These are phyloP conservation scores for Erebia aethiops DNA, from an alignment of 2,888 invertebrate genomes.

Conservation along the genomic window DNA sequence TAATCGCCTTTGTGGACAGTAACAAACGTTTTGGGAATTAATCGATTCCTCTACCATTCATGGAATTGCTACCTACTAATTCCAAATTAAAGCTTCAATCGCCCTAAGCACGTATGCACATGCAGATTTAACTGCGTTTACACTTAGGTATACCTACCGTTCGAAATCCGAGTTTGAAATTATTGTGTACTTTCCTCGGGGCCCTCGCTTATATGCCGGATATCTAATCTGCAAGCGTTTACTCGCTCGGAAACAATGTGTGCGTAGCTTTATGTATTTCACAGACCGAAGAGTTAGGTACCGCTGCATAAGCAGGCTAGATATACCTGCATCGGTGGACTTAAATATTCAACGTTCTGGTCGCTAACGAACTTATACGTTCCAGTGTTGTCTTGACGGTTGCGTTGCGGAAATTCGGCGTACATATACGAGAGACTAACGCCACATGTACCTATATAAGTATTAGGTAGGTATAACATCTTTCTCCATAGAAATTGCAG, in stretches of 20 bases:
- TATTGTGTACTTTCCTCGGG: constrained; percentile 48
- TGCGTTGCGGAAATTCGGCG: not conserved
- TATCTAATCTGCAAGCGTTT: constrained; percentile 48
- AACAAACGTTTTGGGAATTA: constrained; percentile 38
- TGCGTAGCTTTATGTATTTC: constrained; percentile 41
- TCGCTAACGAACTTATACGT: constrained; percentile 26
- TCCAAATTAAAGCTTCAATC: constrained; percentile 46
- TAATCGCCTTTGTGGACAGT: constrained; percentile 32
- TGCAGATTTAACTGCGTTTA: constrained; percentile 44
- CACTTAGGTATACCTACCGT: constrained; percentile 43
- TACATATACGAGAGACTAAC: not conserved
- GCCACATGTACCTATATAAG: not conserved
- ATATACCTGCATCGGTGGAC: constrained; percentile 21
- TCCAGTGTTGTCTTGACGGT: constrained; percentile 15
- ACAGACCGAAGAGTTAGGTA: constrained; percentile 38
- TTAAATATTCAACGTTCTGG: constrained; percentile 33
- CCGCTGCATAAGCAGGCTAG: constrained; percentile 27
- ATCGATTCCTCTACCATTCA: constrained; percentile 39
- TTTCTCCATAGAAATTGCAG: too few relatives aligned
- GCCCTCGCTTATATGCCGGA: constrained; percentile 42
- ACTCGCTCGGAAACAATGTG: constrained; percentile 43
- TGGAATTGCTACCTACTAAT: constrained; percentile 45
- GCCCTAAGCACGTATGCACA: constrained; percentile 42
- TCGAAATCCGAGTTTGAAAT: constrained; percentile 43
- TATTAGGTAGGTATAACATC: too few relatives aligned